Conservation (phyloP, 2,888 invertebrate genomes). For the Himalopsyche tibetana region DNA sequence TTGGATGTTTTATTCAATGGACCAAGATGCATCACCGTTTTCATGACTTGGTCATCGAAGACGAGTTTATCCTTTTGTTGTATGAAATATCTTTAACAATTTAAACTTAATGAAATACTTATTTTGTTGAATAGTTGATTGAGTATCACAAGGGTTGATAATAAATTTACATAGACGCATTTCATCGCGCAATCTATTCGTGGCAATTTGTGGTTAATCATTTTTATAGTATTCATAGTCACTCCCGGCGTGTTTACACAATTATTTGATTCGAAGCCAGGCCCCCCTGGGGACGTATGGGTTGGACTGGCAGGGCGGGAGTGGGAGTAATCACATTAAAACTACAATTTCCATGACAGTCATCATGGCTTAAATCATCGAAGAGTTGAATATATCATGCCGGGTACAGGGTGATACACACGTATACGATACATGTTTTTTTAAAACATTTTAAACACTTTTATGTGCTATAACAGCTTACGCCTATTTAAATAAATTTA, state of each 20-base stretch:
- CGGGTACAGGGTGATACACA: neutral
- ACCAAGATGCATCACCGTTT: too few species aligned
- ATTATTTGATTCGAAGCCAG: slow-evolving; percentile 60
- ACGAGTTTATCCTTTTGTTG: too few species aligned
- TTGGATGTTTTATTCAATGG: too few species aligned
- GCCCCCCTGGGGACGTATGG: slow-evolving; percentile 41
- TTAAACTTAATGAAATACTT: too few species aligned
- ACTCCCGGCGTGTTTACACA: slow-evolving; percentile 58
- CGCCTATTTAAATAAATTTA: too few species aligned
- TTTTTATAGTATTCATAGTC: slow-evolving; percentile 58
- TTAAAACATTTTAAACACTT: too few species aligned
- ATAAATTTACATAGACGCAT: slow-evolving; percentile 17
- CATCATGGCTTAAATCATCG: slow-evolving; percentile 53
- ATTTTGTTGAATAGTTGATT: too few species aligned
- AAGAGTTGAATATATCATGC: neutral
- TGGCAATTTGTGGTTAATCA: slow-evolving; percentile 58
- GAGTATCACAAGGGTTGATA: neutral
- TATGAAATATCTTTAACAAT: too few species aligned
- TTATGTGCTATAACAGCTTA: too few species aligned
- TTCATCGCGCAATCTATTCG: neutral
- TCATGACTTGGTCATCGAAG: too few species aligned
- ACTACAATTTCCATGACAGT: slow-evolving; percentile 63
- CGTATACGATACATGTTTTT: too few species aligned
- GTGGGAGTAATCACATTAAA: slow-evolving; percentile 61
- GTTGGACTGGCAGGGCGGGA: neutral